phyloP scores from a whole-genome alignment of 2,888 invertebrate species.

The Leptinotarsa rubiginosa region DNA sequence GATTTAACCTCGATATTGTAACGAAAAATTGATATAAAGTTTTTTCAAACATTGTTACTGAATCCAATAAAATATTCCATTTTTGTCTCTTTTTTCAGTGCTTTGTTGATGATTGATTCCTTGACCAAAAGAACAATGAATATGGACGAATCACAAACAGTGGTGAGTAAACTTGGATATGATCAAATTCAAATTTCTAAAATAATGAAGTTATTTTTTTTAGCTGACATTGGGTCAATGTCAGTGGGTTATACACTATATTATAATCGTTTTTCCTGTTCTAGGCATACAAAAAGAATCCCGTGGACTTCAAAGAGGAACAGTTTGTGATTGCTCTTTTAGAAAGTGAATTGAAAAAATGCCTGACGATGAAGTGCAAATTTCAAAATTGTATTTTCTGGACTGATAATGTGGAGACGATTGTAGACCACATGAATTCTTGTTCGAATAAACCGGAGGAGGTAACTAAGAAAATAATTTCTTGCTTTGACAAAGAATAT shows the following conservation, averaged over 20 bases:
- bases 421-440: conserved; percentile 56
- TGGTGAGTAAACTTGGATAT: not conserved
- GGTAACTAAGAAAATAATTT: conserved; percentile 45
- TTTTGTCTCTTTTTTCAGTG: conserved; percentile 25
- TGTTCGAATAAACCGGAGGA: conserved; percentile 56
- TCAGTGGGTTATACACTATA: not conserved
- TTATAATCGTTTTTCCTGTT: conserved; percentile 28
- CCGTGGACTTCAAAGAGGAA: conserved; percentile 48
- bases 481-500: not conserved
- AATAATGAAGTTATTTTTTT: no score
- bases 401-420: conserved; percentile 50
- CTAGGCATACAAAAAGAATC: conserved; percentile 45
- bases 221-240: no score
- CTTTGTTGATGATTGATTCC: conserved; percentile 27
- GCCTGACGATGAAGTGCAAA: conserved; percentile 57
- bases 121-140: not conserved
- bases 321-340: conserved; percentile 44
- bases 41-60: no score
- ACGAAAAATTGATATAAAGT: no score
- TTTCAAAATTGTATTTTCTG: conserved; percentile 59
- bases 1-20: no score
- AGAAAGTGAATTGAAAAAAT: conserved; percentile 52
- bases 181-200: no score
- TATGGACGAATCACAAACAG: not conserved
- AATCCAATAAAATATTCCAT: not conserved